These are phyloP conservation scores for Ictidomys tridecemlineatus DNA, from an alignment of 2,113 vertebrate species.

Conservation along the genomic window DNA sequence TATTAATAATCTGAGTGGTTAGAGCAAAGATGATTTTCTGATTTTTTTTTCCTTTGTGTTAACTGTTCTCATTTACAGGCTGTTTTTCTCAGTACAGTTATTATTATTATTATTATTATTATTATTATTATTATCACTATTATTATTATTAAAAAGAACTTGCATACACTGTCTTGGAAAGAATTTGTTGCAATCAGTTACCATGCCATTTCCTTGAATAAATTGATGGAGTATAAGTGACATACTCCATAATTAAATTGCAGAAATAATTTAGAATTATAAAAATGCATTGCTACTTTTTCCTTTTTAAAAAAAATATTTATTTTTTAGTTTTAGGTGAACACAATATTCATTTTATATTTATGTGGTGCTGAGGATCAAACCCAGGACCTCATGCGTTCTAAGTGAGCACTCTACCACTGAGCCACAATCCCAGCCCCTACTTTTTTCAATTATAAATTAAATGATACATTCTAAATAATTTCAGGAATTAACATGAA, in stretches of 20 bases:
- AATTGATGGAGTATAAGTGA: neutral
- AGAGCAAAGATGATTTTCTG: neutral
- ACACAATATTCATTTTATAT: no score
- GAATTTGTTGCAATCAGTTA: neutral
- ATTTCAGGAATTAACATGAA: neutral
- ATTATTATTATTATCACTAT: no score
- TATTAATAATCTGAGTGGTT: neutral
- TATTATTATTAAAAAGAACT: neutral
- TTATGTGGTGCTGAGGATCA: no score
- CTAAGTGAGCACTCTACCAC: no score
- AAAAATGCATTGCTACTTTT: neutral
- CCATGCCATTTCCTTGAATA: neutral
- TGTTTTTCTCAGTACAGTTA: neutral
- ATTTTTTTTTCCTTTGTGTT: neutral
- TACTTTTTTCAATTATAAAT: neutral
- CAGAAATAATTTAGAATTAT: neutral
- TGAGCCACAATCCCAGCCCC: no score
- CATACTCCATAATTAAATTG: neutral
- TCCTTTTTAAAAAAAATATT: neutral
- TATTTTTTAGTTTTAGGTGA: no score
- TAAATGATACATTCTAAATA: conserved; percentile 56
- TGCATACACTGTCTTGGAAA: neutral
- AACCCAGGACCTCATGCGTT: no score
- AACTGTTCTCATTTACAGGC: neutral
- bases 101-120: no score